Base-by-base conservation (phyloP, 2,888 invertebrate species). In the Perizoma affinitatum region DNA sequence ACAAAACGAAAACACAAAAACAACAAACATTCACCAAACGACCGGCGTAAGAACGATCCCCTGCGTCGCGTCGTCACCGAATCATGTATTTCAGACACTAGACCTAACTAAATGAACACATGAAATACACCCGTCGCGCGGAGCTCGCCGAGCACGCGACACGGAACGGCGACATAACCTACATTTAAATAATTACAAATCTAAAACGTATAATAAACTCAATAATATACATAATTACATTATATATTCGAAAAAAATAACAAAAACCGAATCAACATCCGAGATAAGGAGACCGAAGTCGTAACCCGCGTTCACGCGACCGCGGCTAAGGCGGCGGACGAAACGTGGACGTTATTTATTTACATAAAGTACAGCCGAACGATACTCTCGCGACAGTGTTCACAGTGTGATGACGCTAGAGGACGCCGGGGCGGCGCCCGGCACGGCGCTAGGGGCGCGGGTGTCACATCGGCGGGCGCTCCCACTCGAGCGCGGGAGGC, bases 91-190 rank as follows among this genome's bases (percentile, higher is more conserved):
- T 86, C 89, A 84, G 83, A 89, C 83, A 84, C 88, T 90, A 89
- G 78, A 90, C 84, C 90, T 90, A 90, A 90, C 90, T 90, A 90
- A 90, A 89, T 91, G 91, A 91, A 91, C 91, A 91, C 91, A 91
- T 89, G 88, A 88, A 88, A 89, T 88, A 90, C 89, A 84, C 83
- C 84, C 83, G 84, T 76, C 85, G 79, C 80, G 82, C 82, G 74
- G 75, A 70, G 73, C 68, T 10, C 73, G 69, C 70, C 74, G 77
- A 68, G 68, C 69, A 73, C 83, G 79, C 82, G 73, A 80, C 68
- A 74, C 79, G 75, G 72, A 80, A 75, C 85, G 83, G 78, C 81
- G 80, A 82, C 76, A 68, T 80, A 78, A 79, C 75, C 85, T 87
- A 86, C 79, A 69, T 72, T 88, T 88, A 88, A 88, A 90, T 90